These are phyloP conservation scores for Datnioides undecimradiatus DNA, from an alignment of 2,113 vertebrate genomes.

Conservation along the genomic window DNA sequence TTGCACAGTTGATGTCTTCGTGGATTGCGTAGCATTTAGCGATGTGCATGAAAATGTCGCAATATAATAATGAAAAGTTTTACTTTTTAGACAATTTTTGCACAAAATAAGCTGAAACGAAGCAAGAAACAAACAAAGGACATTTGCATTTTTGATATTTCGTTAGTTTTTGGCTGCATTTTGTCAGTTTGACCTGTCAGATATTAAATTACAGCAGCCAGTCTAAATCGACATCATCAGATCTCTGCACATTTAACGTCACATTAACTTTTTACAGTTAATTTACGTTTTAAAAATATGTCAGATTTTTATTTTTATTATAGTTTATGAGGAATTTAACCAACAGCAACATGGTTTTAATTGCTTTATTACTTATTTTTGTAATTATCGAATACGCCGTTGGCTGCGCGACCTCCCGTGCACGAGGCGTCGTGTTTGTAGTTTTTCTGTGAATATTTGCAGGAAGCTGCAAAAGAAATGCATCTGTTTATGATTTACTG, in stretches of 20 bases:
- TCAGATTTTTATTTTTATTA: not conserved
- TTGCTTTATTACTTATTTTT: not conserved
- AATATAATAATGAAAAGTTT: not conserved
- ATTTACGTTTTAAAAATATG: too few species aligned
- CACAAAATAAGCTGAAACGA: not conserved
- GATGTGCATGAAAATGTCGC: too few species aligned
- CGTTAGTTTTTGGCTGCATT: not conserved
- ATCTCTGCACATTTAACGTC: not conserved
- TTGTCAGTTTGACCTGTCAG: not conserved
- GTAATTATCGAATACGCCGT: not conserved
- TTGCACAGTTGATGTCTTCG: not conserved
- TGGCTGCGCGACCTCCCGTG: not conserved
- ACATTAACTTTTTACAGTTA: not conserved
- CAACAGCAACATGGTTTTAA: not conserved
- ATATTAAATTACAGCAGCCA: not conserved
- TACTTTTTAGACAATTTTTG: not conserved
- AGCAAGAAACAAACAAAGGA: not conserved
- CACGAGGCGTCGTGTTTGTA: not conserved
- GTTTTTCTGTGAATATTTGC: conserved; percentile 3
- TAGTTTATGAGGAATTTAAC: not conserved
- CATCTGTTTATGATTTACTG: not conserved
- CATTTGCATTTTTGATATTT: not conserved
- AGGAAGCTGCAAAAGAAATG: not conserved
- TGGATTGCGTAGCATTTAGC: too few species aligned
- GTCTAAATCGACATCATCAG: not conserved